Conservation (phyloP, 2,113 vertebrate species). For the Vombatus ursinus region DNA sequence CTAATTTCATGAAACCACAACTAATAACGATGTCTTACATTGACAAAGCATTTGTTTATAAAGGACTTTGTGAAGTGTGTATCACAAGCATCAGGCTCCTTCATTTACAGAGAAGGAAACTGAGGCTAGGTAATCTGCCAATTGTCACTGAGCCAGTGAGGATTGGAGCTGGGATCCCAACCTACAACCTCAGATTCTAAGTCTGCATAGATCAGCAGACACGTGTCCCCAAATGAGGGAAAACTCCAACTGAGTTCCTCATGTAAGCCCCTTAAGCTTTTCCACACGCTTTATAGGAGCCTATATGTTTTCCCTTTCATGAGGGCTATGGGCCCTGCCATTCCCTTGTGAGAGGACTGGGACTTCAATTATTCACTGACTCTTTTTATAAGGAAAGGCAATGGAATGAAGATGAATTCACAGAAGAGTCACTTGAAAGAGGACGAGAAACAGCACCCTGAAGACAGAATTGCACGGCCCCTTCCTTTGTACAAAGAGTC, state of each 20-base stretch:
- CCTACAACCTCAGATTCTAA: not conserved
- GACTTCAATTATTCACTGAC: conserved; percentile 19
- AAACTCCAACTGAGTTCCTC: not conserved
- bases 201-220: not conserved
- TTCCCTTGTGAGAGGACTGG: not conserved
- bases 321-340: not conserved
- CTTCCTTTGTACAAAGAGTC: not conserved
- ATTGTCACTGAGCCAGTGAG: not conserved
- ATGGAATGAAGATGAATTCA: not conserved
- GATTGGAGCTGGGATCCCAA: not conserved
- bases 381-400: conserved; percentile 20
- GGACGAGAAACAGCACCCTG: not conserved
- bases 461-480: not conserved
- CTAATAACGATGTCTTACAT: not conserved
- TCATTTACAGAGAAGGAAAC: not conserved
- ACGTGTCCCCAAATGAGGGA: not conserved
- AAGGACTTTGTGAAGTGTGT: not conserved
- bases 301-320: not conserved
- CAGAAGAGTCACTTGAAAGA: not conserved
- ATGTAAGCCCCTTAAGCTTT: not conserved
- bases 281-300: not conserved
- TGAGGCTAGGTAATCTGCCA: not conserved
- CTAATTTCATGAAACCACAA: not conserved
- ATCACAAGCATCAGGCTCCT: not conserved
- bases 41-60: not conserved